Evolutionary conservation across 2,113 vertebrate genomes (phyloP).

Genomic region (Struthidea cinerea): DNA sequence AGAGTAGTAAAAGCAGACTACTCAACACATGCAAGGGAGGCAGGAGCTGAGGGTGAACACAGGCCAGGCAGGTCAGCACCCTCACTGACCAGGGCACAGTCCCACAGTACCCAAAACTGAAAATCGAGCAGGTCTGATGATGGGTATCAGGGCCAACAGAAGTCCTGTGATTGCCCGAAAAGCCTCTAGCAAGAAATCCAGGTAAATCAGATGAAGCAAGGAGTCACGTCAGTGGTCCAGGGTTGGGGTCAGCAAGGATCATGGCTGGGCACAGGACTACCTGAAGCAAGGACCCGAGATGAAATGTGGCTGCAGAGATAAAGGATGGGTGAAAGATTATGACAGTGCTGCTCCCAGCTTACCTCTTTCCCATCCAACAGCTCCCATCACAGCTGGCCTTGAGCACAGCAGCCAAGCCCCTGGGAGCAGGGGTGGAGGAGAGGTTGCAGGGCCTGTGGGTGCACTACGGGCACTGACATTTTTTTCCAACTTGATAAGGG

Average conservation of each 20-base stretch:
- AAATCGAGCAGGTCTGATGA: fast-evolving
- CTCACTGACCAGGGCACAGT: not conserved
- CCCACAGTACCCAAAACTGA: not conserved
- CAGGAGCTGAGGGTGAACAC: not conserved
- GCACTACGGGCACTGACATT: fast-evolving
- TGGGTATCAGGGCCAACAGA: not conserved
- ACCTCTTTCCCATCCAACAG: fast-evolving
- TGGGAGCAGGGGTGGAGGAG: fast-evolving
- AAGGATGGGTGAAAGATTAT: not conserved
- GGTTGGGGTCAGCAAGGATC: not conserved
- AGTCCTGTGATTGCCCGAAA: not conserved
- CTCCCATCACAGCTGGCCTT: not conserved
- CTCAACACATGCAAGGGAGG: not conserved
- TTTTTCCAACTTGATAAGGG: not conserved
- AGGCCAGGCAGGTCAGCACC: not conserved
- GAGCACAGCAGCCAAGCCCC: not conserved
- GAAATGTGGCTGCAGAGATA: not conserved
- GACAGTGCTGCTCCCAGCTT: not conserved
- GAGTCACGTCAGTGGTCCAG: not conserved
- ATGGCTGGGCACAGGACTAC: not conserved
- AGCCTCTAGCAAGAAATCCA: not conserved
- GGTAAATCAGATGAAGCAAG: not conserved
- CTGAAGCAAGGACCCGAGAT: not conserved
- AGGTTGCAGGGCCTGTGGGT: not conserved
- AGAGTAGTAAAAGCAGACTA: not conserved